Base-by-base conservation (phyloP, 1,140 invertebrate genomes). In the Trichonephila clavipes region DNA sequence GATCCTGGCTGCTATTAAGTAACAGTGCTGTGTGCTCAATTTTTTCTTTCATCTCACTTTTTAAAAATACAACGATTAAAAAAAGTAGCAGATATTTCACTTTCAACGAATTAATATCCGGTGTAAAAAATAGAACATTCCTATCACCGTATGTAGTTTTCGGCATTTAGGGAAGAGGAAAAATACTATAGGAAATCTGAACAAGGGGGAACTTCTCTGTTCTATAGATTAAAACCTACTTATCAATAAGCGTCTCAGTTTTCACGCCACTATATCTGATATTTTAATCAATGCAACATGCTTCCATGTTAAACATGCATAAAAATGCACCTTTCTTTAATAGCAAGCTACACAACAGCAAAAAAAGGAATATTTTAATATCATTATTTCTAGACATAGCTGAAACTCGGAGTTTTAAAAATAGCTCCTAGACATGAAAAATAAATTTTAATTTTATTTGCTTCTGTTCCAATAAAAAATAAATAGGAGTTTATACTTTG, bases 21-120 rank as follows among this genome's bases (percentile, higher is more conserved):
- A 77, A 77, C 72, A 77, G 72, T 77, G 28, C 28, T 28, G 66
- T 69, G 66, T 69, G 72, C 72, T 77, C 72, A 77, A 69, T 69
- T 69, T 77, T 72, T 77, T 34, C 16, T 16, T 18, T 18, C 72
- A 0, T 12, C 28, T 19, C 62, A 1, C 62, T 21, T 34, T 40
- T 16, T 69, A 77, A 77, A 77, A 40, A 77, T 40, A 77, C 72
- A 28, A 3, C 18, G 34, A 77, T 12, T 77, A 4, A 77, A 34
- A 40, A 34, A 16, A 2, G 18, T 40, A 77, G 14, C 10, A 77
- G 28, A 40, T 77, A 72, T 34, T 72, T 72, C 28, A 34, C 24
- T 77, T 77, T 64, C 62, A 21, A 64, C 62, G 16, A 19, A 18
- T 21, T 19, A 64, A 64, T 64, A 16, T 21, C 7, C 51, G 51